Percentiles rank a stretch among this genome's conserved stretches.
Evolutionary conservation across 2,113 vertebrate genomes (phyloP).

Genomic region (Excalfactoria chinensis): DNA sequence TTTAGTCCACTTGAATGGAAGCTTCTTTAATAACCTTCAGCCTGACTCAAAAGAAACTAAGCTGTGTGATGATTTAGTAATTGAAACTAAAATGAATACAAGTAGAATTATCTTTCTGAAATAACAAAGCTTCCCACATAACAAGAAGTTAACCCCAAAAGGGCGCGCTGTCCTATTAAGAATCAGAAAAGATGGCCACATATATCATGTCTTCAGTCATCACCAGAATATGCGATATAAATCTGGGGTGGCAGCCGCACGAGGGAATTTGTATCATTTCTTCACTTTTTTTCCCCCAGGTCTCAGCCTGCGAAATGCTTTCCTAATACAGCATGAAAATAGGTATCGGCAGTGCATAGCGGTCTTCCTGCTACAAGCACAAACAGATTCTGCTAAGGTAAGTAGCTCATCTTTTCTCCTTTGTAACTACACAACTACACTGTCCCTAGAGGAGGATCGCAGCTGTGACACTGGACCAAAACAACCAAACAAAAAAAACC

Average conservation of each 20-base stretch:
- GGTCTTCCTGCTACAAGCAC: constrained; percentile 88
- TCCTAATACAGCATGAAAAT: constrained; percentile 91
- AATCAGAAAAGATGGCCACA: not conserved
- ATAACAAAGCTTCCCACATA: not conserved
- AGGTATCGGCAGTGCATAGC: constrained; percentile 88
- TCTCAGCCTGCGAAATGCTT: constrained; percentile 85
- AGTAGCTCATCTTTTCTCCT: not conserved
- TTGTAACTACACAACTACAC: not conserved
- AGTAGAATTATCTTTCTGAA: not conserved
- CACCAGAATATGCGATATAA: not conserved
- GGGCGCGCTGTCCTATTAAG: not conserved
- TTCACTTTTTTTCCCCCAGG: constrained; percentile 69
- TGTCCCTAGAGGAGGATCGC: not conserved
- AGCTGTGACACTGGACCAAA: not conserved
- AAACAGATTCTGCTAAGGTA: constrained; percentile 86
- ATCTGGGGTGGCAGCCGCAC: not conserved
- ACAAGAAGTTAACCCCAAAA: not conserved
- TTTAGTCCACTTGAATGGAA: not conserved
- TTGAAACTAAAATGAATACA: not conserved
- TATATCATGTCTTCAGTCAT: not conserved
- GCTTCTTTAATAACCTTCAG: not conserved
- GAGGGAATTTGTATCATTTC: not conserved
- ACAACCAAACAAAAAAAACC: not conserved
- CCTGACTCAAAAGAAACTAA: not conserved
- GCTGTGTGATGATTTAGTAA: not conserved